Base-by-base conservation (phyloP, 2,113 vertebrate species). In the Clarias macrocephalus region DNA sequence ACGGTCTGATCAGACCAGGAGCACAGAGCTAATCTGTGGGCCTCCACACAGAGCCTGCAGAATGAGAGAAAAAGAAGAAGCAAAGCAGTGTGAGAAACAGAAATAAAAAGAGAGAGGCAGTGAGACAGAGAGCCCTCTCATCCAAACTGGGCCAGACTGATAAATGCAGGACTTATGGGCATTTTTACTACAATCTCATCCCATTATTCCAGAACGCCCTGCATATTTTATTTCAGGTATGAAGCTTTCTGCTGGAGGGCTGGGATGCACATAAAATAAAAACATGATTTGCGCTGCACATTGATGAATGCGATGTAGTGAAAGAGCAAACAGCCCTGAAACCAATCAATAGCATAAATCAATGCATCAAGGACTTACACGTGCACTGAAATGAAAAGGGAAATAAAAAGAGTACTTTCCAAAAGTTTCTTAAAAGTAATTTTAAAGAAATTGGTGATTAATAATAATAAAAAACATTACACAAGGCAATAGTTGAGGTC, bases 11-110 rank as follows among this genome's bases (percentile, higher is more conserved):
- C 56, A 72, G 92, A 90, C 85, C 87, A 93, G 28, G 60, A 25
- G 7, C 65, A 77, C 0, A 93, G 94, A 7, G 94, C 79, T 52
- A 97, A 85, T 33, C 94, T 94, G 48, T 91, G 95, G 72, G 96
- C 96, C 3, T 93, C 95, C 77, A 97, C 84, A 73, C 91, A 96
- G 37, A 97, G 88, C 75, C 96, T 97, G 63, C 33, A 86, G 90
- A 15, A 42, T 80, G 12, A 80, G 18, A 52, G 13, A 88, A 68
- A 92, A 57, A 48, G 9, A 28, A 33, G 10, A 16, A 54, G 28
- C 8, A 56, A 25, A 54, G 19, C 25, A 56, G 48, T 13, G 15
- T 30, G 12, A 82, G 52, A 73, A 3, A 79, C 6, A 65, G 23
- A 72, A 33, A 3, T 52, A 59, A 3, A 59, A 76, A 77, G 60